Evolutionary conservation across 2,113 vertebrate species (phyloP).

Genomic region (Hylia prasina): DNA sequence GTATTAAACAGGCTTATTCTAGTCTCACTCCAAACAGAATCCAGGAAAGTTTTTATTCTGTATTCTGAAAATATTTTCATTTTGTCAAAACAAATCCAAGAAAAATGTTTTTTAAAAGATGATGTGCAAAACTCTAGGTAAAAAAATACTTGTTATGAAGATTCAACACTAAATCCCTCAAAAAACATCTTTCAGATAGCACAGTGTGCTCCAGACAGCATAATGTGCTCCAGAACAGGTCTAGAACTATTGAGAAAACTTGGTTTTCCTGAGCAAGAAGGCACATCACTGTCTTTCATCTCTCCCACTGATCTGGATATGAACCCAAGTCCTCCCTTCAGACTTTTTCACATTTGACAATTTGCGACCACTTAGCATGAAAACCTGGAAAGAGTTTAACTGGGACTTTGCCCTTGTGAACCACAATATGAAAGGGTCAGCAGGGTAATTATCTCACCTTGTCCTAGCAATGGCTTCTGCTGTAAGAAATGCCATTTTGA

Average conservation of each 20-base stretch:
- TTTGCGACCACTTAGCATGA: background rate
- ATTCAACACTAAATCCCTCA: background rate
- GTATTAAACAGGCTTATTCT: background rate
- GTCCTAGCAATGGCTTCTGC: background rate
- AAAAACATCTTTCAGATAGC: background rate
- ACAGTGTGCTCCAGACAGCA: background rate
- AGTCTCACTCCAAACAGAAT: background rate
- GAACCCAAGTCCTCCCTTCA: background rate
- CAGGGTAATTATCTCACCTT: background rate
- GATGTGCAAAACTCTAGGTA: rapidly evolving
- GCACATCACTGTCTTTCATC: background rate
- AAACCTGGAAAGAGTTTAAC: background rate
- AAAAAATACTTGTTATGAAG: background rate
- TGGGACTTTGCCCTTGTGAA: background rate
- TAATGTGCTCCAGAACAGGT: background rate
- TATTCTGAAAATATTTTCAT: background rate
- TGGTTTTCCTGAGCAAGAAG: background rate
- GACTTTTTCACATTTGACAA: background rate
- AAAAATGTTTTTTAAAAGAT: background rate
- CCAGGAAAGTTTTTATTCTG: background rate
- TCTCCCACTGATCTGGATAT: background rate
- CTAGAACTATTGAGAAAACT: background rate
- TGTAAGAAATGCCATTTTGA: background rate
- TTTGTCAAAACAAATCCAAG: background rate
- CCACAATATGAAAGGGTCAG: background rate